Evolutionary conservation across 1,140 invertebrate species (phyloP).

Genomic region (Ceratina australensis): DNA sequence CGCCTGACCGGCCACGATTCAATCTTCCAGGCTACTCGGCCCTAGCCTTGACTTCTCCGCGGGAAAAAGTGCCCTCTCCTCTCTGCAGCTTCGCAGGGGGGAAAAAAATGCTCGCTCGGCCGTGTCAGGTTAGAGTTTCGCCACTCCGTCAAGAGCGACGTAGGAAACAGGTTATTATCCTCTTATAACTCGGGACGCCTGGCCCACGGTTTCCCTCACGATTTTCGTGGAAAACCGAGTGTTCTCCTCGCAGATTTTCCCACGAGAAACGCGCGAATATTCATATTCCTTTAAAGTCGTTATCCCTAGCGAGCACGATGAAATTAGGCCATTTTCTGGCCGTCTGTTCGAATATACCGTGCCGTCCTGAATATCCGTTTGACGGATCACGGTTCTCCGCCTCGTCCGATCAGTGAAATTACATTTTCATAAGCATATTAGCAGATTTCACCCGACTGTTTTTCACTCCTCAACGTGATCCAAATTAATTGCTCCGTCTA

Average conservation of each 20-base stretch:
- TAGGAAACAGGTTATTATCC: conserved; percentile 40
- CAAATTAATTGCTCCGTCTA: no score
- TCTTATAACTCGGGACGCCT: background rate
- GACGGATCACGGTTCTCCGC: no score
- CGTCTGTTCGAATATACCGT: no score
- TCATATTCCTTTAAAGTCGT: conserved; percentile 7
- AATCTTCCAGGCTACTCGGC: conserved; percentile 37
- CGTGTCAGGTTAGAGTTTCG: conserved; percentile 12
- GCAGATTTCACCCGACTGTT: no score
- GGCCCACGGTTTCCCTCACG: background rate
- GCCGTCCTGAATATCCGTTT: no score
- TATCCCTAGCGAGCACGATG: background rate
- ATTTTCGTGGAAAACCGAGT: background rate
- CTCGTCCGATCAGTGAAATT: no score
- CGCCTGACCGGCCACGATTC: conserved; percentile 38
- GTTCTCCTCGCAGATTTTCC: conserved; percentile 1
- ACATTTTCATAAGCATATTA: no score
- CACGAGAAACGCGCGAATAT: background rate
- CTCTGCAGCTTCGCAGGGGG: background rate
- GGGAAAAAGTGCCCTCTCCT: background rate
- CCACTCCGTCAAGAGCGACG: conserved; percentile 38
- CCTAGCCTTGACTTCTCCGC: conserved; percentile 31
- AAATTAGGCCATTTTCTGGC: no score
- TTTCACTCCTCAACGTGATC: no score
- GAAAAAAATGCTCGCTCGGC: conserved; percentile 10